Conservation (phyloP, 2,797 vertebrate genomes). For the Girardinus metallicus region DNA sequence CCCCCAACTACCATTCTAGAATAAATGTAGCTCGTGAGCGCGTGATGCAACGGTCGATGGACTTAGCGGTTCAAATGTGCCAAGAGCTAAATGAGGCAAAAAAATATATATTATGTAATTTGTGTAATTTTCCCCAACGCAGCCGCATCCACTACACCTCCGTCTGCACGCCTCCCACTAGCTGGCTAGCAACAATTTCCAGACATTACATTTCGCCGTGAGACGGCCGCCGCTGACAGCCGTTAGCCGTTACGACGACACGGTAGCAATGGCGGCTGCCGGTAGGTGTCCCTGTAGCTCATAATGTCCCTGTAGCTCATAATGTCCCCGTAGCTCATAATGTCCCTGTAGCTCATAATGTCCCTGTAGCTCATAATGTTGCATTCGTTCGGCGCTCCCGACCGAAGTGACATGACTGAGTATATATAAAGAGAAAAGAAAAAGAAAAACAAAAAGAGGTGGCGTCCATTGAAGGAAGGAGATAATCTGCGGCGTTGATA, state of each 20-base stretch:
- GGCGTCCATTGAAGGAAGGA: conserved; percentile 61
- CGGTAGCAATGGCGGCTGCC: conserved; percentile 37
- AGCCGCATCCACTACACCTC: conserved; percentile 4
- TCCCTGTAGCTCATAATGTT: conserved; percentile 49
- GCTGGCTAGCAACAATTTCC: conserved; percentile 43
- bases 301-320: conserved; percentile 48
- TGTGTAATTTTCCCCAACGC: no score
- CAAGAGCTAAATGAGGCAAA: no score
- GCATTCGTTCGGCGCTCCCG: conserved; percentile 37
- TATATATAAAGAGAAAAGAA: not conserved
- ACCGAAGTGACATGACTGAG: conserved; percentile 55
- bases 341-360: conserved; percentile 48
- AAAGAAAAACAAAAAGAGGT: conserved; percentile 46
- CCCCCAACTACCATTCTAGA: no score
- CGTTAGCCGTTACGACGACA: conserved; percentile 34
- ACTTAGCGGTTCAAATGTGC: no score
- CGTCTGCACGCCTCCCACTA: conserved; percentile 24
- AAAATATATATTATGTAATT: no score
- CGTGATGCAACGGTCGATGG: no score
- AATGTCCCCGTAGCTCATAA: conserved; percentile 53
- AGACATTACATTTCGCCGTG: conserved; percentile 31
- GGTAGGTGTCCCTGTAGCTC: no score
- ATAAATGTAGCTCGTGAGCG: no score
- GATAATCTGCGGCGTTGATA: conserved; percentile 60
- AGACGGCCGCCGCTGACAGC: conserved; percentile 26